Base-by-base conservation (phyloP, 2,888 invertebrate species). In the Oscheius myriophilus region DNA sequence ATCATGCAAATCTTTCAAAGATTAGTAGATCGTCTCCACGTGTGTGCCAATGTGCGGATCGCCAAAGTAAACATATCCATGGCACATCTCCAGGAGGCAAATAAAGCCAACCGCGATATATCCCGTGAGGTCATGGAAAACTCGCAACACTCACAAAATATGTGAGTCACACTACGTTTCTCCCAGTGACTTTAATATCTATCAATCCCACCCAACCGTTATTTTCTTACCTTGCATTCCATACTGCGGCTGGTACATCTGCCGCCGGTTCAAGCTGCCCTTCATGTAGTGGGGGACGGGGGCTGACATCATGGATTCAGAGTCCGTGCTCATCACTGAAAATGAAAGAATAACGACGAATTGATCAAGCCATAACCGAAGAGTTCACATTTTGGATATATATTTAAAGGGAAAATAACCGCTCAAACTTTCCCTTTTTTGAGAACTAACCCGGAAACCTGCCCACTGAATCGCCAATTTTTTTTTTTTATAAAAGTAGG, bases 311-410 rank as follows among this genome's bases (percentile, higher is more conserved):
- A 80, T 75, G 46, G 81, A 81, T 51, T 81, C 81, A 21, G 76
- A 75, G 54, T 81, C 81, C 16, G 79, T 81, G 54, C 76, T 75
- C 76, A 80, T 72, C 76, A 80, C 81, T 81, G 70, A 66, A 61
- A 63, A 25, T 21, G 16, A 39, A 39, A 26, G 39, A 57, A 21
- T 2, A 18, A 26, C 11, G 23, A 55, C 11, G 11, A 14, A 14
- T 9, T 9, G 9, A 55, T n/a, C n/a, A n/a, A n/a, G n/a, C n/a
- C n/a, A n/a, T n/a, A n/a, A n/a, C n/a, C n/a, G n/a, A n/a, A n/a
- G n/a, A n/a, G n/a, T n/a, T n/a, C n/a, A n/a, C n/a, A n/a, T n/a
- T n/a, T n/a, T n/a, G n/a, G n/a, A n/a, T n/a, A n/a, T n/a, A n/a
- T n/a, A n/a, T n/a, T n/a, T n/a, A n/a, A n/a, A n/a, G n/a, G n/a